Base-by-base conservation (phyloP, 2,797 vertebrate genomes). In the Natrix natrix region DNA sequence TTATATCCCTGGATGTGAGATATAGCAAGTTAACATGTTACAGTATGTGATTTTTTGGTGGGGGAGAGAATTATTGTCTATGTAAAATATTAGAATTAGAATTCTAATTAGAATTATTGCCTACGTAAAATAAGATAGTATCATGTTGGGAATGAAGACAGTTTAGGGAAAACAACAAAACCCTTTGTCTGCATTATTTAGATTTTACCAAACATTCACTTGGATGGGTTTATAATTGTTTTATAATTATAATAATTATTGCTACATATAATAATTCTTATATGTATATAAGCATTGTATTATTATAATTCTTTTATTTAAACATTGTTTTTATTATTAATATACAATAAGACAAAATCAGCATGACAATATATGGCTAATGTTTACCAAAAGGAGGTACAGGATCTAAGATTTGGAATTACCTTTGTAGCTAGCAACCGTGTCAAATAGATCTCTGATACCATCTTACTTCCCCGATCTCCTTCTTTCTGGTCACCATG, bases 401-500 rank as follows among this genome's bases (percentile, higher is more conserved):
- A 78, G n/a, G 17, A 43, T n/a, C 10, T 60, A 83, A 93, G 8
- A 24, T 59, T 26, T n/a, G 14, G 28, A 0, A 55, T 96, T 97
- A 99, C 99, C 98, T 99, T 99, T 3, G 99, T 99, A 26, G 99
- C 99, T 4, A 99, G 97, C 0, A 99, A 98, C 91, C 99, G 98
- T 90, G 99, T 99, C 97, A 99, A 97, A 97, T 99, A 99, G 97
- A 99, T 99, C 98, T 99, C 99, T 0, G 99, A 99, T 52, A 99
- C 99, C 99, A 99, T 99, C 98, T 99, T 99, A 96, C 99, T 99
- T 52, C 99, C 99, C 0, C 99, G 98, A 96, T 99, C 99, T 0
- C 99, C 99, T 92, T 99, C 99, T 95, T 99, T 99, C 97, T 99
- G 99, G 97, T 99, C 99, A 20, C 99, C 99, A 0, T 99, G 99